phyloP scores from a whole-genome alignment of 2,888 invertebrate genomes.

The Linnaemya tessellans region DNA sequence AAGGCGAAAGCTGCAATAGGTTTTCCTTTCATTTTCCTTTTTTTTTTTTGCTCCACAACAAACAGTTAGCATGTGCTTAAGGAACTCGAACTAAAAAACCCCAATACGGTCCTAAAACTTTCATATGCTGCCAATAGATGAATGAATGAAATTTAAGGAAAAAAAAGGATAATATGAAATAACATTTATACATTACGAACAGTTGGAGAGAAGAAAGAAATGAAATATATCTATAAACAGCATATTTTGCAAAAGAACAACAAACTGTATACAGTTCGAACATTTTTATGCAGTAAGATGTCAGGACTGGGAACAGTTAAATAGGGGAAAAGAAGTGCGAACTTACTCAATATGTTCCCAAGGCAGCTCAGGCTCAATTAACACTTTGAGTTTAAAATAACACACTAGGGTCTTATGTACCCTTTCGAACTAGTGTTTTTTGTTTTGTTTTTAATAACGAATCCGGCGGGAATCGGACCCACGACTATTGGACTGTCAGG shows the following conservation, averaged over 20 bases:
- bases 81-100: conserved; percentile 65
- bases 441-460: no score
- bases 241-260: conserved; percentile 53
- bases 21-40: conserved; percentile 2
- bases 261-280: conserved; percentile 9
- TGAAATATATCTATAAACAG: conserved; percentile 68
- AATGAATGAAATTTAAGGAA: conserved; percentile 44
- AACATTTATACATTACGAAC: conserved; percentile 8
- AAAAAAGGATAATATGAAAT: conserved; percentile 12
- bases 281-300: background rate
- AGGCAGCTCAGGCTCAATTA: no score
- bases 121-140: conserved; percentile 64
- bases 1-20: conserved; percentile 19
- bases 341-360: background rate
- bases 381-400: no score
- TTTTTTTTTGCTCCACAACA: conserved; percentile 12
- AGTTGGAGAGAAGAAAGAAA: background rate
- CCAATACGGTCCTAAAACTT: conserved; percentile 44
- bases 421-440: no score
- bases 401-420: no score
- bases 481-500: no score
- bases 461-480: no score
- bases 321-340: no score
- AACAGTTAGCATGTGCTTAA: conserved; percentile 75
- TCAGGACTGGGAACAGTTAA: conserved; percentile 24